These are phyloP conservation scores for Cataglyphis rosenhaueri DNA, from an alignment of 2,888 invertebrate genomes.

Conservation along the genomic window DNA sequence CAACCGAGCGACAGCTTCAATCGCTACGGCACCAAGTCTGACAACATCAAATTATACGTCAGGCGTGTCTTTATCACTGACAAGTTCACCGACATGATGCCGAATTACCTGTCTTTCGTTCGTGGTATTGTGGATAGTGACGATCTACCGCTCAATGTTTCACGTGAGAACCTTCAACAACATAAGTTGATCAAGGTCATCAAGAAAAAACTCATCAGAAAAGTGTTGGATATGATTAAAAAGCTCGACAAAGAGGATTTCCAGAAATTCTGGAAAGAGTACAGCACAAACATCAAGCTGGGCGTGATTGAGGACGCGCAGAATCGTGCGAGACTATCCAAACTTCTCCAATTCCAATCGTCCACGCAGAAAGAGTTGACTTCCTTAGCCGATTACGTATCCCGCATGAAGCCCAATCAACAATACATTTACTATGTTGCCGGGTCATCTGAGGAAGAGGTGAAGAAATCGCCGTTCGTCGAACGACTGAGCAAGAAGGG, in stretches of 20 bases:
- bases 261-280: constrained; percentile 99
- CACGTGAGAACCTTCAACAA: constrained; percentile 98
- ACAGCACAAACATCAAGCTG: constrained; percentile 98
- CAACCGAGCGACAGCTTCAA: constrained; percentile 98
- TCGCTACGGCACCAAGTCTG: constrained; percentile 96
- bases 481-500: constrained; percentile 97
- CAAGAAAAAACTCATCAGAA: constrained; percentile 99
- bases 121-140: constrained; percentile 99
- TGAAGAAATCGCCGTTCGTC: constrained; percentile 97
- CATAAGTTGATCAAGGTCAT: constrained; percentile 99
- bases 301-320: constrained; percentile 99
- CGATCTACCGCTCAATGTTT: constrained; percentile 99
- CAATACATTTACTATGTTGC: constrained; percentile 98
- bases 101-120: constrained; percentile 97
- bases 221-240: constrained; percentile 99
- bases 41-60: constrained; percentile 98
- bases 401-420: constrained; percentile 98
- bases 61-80: constrained; percentile 99
- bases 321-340: constrained; percentile 97
- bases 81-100: constrained; percentile 99
- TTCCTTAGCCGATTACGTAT: constrained; percentile 94
- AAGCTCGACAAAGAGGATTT: constrained; percentile 96
- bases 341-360: constrained; percentile 95
- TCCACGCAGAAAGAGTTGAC: constrained; percentile 90
- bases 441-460: constrained; percentile 94